Evolutionary conservation across 2,797 vertebrate genomes (phyloP).

Genomic region (Darevskia nairensis): DNA sequence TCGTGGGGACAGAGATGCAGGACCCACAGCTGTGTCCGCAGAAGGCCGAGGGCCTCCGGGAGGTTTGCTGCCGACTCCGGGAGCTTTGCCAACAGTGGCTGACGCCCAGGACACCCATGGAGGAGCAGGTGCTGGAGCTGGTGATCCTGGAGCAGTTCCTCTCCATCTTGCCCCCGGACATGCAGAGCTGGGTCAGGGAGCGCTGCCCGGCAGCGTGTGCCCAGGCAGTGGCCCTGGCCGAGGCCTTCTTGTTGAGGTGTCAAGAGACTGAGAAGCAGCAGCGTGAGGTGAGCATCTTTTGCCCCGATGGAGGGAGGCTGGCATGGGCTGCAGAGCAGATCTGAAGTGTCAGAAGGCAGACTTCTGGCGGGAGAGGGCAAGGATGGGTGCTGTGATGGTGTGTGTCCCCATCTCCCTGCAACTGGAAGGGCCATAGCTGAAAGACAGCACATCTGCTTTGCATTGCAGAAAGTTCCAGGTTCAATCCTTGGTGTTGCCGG

Average conservation of each 20-base stretch:
- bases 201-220: background rate
- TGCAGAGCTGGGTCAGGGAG: conserved; percentile 9
- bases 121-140: conserved; percentile 5
- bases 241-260: background rate
- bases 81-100: background rate
- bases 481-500: too few relatives aligned
- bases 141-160: conserved; percentile 21
- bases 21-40: background rate
- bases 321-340: too few relatives aligned
- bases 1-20: background rate
- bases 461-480: too few relatives aligned
- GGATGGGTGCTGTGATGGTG: too few relatives aligned
- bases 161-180: background rate
- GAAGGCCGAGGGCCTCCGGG: background rate
- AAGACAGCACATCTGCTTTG: too few relatives aligned
- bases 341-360: too few relatives aligned
- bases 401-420: too few relatives aligned
- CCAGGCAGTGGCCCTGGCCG: background rate
- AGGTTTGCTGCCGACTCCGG: background rate
- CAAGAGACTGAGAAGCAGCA: background rate
- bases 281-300: background rate
- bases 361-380: too few relatives aligned
- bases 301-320: background rate
- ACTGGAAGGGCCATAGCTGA: too few relatives aligned
- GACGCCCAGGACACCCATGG: background rate